A percentile compares a stretch with the other conserved stretches of the same genome.
These are phyloP conservation scores for Galago senegalensis DNA, from an alignment of 2,797 vertebrate species.

Conservation along the genomic window DNA sequence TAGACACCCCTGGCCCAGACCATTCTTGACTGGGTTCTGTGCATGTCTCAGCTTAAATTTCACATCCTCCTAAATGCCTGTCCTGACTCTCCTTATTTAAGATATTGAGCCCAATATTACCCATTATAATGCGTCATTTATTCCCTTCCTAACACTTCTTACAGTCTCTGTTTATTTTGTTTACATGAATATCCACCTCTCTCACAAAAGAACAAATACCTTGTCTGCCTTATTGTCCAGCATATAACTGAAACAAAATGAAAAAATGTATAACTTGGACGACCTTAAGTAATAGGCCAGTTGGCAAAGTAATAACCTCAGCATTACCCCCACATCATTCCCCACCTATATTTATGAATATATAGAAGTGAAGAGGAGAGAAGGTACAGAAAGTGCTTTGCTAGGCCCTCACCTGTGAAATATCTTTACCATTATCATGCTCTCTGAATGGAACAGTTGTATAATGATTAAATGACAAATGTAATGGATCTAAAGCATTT, in stretches of 20 bases:
- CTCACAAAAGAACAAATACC: conserved; percentile 1
- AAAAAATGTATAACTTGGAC: conserved; percentile 26
- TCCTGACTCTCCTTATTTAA: neutral
- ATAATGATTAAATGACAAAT: neutral
- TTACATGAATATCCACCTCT: neutral
- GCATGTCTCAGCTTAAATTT: conserved; percentile 28
- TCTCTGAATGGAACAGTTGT: neutral
- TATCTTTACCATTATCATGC: neutral
- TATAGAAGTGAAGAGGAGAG: neutral
- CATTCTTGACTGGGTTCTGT: neutral
- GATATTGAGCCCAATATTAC: neutral
- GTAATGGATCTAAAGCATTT: conserved; percentile 40
- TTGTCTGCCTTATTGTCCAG: conserved; percentile 41
- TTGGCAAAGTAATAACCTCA: neutral
- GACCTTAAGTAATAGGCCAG: conserved; percentile 12
- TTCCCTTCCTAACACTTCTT: conserved; percentile 14
- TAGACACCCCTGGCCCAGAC: neutral
- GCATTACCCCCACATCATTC: neutral
- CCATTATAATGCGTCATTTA: neutral
- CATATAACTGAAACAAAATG: conserved; percentile 56
- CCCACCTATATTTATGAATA: conserved; percentile 24
- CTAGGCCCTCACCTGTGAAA: conserved; percentile 37
- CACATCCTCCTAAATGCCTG: neutral
- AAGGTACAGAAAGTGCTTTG: neutral
- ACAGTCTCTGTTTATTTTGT: neutral